Base-by-base conservation (phyloP, 2,888 invertebrate species). In the Leucophenga maculata region DNA sequence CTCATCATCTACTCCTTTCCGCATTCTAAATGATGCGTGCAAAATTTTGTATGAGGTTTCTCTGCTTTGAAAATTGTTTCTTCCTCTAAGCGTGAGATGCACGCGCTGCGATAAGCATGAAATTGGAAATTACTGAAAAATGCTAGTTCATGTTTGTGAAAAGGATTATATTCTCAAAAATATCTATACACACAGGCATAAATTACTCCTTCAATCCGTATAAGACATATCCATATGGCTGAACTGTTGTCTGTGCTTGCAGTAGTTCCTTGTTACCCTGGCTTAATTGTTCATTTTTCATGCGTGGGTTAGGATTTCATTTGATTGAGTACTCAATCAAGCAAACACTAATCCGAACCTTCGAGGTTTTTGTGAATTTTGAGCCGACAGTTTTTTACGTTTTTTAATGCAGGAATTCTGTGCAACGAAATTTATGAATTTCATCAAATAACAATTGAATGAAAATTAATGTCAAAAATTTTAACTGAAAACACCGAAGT, bases 301-400 rank as follows among this genome's bases (percentile, higher is more conserved):
- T 83, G 82, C 82, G 82, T 52, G 64, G 62, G 81, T 78, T 80
- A 81, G 82, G 78, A 81, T 80, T 80, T 80, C 80, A 72, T 83
- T 80, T 80, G 80, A 83, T 80, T 83, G 80, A 83, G 78, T 80
- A 83, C 75, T 79, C 79, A 80, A 80, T 80, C 80, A 83, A 83
- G 80, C 80, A 81, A 80, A 81, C 82, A 80, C 78, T 79, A 83
- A 78, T 83, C 75, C 76, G 77, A 82, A 81, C 82, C 39, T 78
- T 78, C 77, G 76, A 81, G 62, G 3, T 32, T 59, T 32, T 22
- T 13, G 3, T 22, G 55, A 22, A 14, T 22, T 18, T 55, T 55
- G 16, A 50, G 3, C n/a, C 2, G 18, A 11, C 13, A 3, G 22
- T 55, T 55, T 20, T 22, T 55, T 22, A 54, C n/a, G n/a, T n/a